phyloP scores from a whole-genome alignment of 2,888 invertebrate genomes.

The Eurytoma adleriae region DNA sequence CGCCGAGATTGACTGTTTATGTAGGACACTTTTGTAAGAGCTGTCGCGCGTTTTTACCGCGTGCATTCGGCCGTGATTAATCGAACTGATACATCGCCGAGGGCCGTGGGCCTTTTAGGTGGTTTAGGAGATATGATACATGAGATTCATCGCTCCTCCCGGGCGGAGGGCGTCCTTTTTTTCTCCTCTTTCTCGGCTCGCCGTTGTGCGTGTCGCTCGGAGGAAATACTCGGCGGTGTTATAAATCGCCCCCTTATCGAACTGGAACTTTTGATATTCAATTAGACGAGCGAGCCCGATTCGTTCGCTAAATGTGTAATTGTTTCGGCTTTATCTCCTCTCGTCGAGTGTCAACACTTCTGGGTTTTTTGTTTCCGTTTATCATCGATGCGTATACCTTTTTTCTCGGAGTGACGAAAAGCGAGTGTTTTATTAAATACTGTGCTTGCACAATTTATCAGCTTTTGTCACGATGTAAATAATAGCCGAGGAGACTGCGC shows the following conservation, averaged over 20 bases:
- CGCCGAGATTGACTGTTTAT: slow-evolving; percentile 50
- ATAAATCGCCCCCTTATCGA: slow-evolving; percentile 43
- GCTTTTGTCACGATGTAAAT: no score
- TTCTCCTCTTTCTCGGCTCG: neutral
- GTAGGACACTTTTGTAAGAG: slow-evolving; percentile 52
- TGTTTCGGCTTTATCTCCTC: slow-evolving; percentile 34
- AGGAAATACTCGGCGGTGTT: slow-evolving; percentile 10
- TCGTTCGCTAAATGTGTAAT: slow-evolving; percentile 44
- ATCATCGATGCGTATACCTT: neutral
- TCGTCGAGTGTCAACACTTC: slow-evolving; percentile 20
- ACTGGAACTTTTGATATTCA: slow-evolving; percentile 47
- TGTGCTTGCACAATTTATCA: no score
- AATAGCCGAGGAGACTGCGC: no score
- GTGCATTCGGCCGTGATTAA: slow-evolving; percentile 52
- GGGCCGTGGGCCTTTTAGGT: slow-evolving; percentile 26
- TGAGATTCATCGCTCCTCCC: slow-evolving; percentile 31
- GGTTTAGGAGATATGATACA: slow-evolving; percentile 48
- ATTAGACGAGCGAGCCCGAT: slow-evolving; percentile 29
- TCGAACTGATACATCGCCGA: slow-evolving; percentile 46
- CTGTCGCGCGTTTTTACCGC: slow-evolving; percentile 9
- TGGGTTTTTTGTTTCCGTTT: neutral
- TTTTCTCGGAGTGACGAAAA: neutral
- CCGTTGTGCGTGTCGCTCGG: neutral
- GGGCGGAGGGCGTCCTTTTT: no score
- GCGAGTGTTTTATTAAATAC: no score